Evolutionary conservation across 2,113 vertebrate species (phyloP), one percentile per base, ranked within the genome.

Genomic region (Pelmatolapia mariae): DNA sequence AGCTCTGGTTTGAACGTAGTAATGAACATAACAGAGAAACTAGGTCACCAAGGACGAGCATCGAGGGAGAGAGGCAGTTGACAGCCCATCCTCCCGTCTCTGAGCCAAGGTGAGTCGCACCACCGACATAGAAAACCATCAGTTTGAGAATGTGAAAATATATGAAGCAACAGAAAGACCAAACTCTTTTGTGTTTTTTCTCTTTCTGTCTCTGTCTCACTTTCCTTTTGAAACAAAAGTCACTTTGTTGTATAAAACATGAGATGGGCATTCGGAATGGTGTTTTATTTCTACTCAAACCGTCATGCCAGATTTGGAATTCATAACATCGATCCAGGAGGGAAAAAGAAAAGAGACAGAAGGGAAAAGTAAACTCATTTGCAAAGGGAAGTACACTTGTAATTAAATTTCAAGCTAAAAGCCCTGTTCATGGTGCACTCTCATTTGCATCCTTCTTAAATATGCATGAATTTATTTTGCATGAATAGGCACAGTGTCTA

Each of bases 331-430:
- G 78, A 87, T 50, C 81, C n/a, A 7, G 45, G 45, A 78, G 71
- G 71, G 12, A 50, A 85, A 90, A 90, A 85, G n/a, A 91, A 91
- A 26, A 47, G 79, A 89, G 81, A 52, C 11, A 84, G 80, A 85
- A 52, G 85, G 80, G 89, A 83, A 91, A 93, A 91, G 92, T 90
- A 93, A 95, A 93, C 88, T 95, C 88, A 94, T 96, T 96, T 96
- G 93, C 93, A 93, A 94, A 87, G 85, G 87, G 87, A 89, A 89
- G 91, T 90, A 87, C 86, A 92, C 89, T 93, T 93, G 90, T 95
- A 96, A 96, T 96, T 96, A 95, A 95, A 94, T 95, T 93, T 94
- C 94, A 91, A 90, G 94, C 94, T 96, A 96, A 96, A 96, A 95
- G 95, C 94, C 88, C 90, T 92, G 94, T 93, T 96, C 93, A 92